Evolutionary conservation across 2,113 vertebrate genomes (phyloP).

Genomic region (Paradisaea rubra): DNA sequence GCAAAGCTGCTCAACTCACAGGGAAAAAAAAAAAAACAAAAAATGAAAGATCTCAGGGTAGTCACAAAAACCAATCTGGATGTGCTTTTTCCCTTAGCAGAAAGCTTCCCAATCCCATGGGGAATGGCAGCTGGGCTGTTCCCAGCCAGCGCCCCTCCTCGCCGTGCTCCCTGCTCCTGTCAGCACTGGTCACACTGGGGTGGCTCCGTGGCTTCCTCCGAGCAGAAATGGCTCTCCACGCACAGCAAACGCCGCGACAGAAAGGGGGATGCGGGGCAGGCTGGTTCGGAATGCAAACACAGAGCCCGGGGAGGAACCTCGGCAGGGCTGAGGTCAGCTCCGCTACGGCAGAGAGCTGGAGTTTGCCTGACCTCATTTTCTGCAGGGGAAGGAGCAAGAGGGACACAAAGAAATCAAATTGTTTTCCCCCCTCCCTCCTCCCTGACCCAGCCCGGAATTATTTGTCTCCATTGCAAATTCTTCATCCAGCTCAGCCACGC

Average conservation of each 20-base stretch:
- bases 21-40: background rate
- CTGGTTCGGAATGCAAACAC: background rate
- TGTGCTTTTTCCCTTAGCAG: background rate
- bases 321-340: background rate
- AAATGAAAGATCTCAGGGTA: background rate
- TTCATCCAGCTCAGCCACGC: background rate
- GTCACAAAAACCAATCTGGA: background rate
- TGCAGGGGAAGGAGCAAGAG: background rate
- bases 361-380: background rate
- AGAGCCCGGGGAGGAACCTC: background rate
- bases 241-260: background rate
- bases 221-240: background rate
- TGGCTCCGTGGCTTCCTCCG: background rate
- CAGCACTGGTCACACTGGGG: background rate
- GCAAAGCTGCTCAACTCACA: background rate
- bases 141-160: background rate
- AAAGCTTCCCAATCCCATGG: background rate
- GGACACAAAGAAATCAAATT: background rate
- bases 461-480: background rate
- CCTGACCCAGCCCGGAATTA: background rate
- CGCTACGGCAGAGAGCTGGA: background rate
- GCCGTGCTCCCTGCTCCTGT: background rate
- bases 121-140: background rate
- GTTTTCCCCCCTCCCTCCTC: background rate
- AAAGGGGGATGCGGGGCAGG: background rate